Percentiles rank a stretch among this genome's conserved stretches.
Evolutionary conservation across 2,888 invertebrate genomes (phyloP).

Genomic region (Lepidochrysops patricia): DNA sequence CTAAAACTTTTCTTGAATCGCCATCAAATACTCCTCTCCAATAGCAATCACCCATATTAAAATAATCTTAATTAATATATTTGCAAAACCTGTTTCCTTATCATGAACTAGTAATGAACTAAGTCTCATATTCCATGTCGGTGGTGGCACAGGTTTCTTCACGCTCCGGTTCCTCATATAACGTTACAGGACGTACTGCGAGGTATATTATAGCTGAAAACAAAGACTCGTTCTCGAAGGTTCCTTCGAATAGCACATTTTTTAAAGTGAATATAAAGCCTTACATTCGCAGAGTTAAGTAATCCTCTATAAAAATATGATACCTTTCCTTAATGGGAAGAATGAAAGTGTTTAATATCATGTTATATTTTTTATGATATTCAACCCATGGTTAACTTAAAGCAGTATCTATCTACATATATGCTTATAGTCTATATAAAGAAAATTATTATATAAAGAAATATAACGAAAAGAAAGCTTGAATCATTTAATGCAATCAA

Average conservation of each 20-base stretch:
- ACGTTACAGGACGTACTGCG: conserved; percentile 26
- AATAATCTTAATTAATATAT: not conserved
- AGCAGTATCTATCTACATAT: no score
- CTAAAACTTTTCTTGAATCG: conserved; percentile 30
- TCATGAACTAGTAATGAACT: conserved; percentile 13
- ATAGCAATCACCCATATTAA: conserved; percentile 26
- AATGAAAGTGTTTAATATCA: no score
- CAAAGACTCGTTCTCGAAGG: conserved; percentile 15
- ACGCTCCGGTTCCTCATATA: conserved; percentile 40
- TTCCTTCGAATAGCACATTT: no score
- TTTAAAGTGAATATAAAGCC: no score
- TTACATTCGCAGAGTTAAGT: no score
- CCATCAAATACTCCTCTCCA: conserved; percentile 41
- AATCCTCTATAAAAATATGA: no score
- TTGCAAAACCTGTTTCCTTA: conserved; percentile 5
- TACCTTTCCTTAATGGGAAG: no score
- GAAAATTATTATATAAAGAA: no score
- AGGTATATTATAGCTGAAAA: conserved; percentile 21
- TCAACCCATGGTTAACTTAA: no score
- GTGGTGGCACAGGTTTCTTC: conserved; percentile 34
- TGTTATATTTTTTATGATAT: no score
- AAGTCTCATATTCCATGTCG: conserved; percentile 34
- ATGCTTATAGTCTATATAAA: no score
- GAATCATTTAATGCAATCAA: not conserved
- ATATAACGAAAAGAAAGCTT: not conserved